Base-by-base conservation (phyloP, 2,797 vertebrate genomes). In the Mormyrops attenuatus region DNA sequence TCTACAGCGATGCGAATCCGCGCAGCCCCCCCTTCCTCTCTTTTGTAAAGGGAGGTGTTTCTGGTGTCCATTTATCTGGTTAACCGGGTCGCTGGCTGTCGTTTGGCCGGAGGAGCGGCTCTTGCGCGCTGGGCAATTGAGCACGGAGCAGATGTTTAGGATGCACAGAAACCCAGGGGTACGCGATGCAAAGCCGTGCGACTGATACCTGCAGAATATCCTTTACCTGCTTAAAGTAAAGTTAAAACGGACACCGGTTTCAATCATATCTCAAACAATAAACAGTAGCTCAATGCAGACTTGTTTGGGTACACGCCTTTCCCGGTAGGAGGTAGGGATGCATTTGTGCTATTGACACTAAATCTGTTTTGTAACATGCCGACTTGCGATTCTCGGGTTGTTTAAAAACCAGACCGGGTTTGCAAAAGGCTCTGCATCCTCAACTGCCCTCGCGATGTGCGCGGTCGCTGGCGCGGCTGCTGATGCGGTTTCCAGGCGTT, bases 1-100 rank as follows among this genome's bases (percentile, higher is more conserved):
- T 91, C 89, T 90, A 66, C 88, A 88, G 89, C 90, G 89, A 92
- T 88, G 90, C 92, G 91, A 91, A 92, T 91, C 93, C 92, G 88
- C 89, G 90, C 89, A 91, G 91, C 55, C 13, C 69, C 90, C 90
- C 92, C 87, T 49, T 1, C 44, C 87, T 49, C 9, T 84, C 60
- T 73, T 88, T 88, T 63, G 53, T 88, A 22, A 66, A 66, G 30
- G 88, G 60, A 88, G 88, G 87, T 84, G 47, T n/a, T 84, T 44
- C 92, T 91, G 89, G 89, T 89, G 9, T 73, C 86, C 34, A 34
- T 52, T 69, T 85, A 7, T 30, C 90, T 89, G 88, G 77, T 77
- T 86, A 86, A 80, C 49, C 47, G 89, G 88, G 90, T 60, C 30
- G 84, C 49, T 53, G 7, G 80, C 47, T 47, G 44, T 9, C 80